phyloP scores from a whole-genome alignment of 2,113 vertebrate species.

The Eonycteris spelaea region DNA sequence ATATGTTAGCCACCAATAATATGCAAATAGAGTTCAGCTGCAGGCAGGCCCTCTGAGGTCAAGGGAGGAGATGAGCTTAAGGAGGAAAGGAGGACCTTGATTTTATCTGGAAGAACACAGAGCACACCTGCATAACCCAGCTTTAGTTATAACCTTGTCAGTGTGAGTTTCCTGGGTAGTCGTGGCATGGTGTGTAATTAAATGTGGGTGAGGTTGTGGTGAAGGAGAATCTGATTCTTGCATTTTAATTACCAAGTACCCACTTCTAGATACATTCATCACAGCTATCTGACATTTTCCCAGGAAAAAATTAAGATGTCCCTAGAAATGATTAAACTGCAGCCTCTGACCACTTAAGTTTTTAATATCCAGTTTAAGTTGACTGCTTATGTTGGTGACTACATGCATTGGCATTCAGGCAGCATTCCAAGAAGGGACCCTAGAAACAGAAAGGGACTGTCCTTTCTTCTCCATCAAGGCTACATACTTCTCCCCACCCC shows the following conservation, averaged over 20 bases:
- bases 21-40: not conserved
- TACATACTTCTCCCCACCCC: not conserved
- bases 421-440: not conserved
- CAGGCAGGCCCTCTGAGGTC: not conserved
- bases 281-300: not conserved
- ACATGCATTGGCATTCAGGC: not conserved
- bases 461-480: not conserved
- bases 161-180: constrained; percentile 46
- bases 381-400: not conserved
- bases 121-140: not conserved
- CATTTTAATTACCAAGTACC: constrained; percentile 30
- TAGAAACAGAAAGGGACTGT: not conserved
- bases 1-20: not conserved
- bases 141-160: not conserved
- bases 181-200: constrained; percentile 50
- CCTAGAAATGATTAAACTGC: not conserved
- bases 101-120: not conserved
- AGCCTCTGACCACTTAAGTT: not conserved
- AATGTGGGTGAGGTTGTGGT: constrained; percentile 1
- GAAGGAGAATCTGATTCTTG: constrained; percentile 21
- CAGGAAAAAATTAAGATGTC: not conserved
- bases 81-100: not conserved
- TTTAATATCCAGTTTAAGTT: not conserved
- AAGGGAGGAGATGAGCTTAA: not conserved
- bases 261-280: not conserved